These are phyloP conservation scores for Rafetus swinhoei DNA, from an alignment of 2,113 vertebrate species.

Conservation along the genomic window DNA sequence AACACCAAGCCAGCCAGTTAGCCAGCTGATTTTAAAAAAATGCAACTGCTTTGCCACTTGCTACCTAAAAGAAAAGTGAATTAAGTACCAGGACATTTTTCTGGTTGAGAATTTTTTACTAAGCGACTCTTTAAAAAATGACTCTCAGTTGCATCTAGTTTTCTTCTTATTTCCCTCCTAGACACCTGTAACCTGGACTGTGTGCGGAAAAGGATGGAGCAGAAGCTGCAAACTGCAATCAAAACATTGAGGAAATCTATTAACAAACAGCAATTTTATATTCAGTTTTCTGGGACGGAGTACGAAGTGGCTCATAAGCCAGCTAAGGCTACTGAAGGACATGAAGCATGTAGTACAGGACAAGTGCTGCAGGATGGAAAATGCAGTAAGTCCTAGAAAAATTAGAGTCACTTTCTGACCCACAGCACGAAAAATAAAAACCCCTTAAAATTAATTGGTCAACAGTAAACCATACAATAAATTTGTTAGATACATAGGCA, in stretches of 20 bases:
- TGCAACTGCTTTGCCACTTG: background rate
- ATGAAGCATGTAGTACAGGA: conserved; percentile 86
- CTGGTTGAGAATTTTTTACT: conserved; percentile 24
- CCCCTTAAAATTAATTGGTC: background rate
- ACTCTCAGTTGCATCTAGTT: conserved; percentile 66
- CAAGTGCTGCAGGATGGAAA: conserved; percentile 88
- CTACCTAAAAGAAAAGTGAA: background rate
- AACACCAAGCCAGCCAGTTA: background rate
- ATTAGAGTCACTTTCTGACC: background rate
- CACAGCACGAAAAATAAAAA: background rate
- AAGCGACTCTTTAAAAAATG: conserved; percentile 42
- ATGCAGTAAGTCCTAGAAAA: conserved; percentile 84
- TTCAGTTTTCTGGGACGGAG: conserved; percentile 93
- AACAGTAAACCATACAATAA: background rate
- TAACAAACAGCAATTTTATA: conserved; percentile 94
- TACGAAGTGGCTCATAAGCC: conserved; percentile 93
- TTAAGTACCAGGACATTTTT: background rate
- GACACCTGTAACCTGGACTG: conserved; percentile 91
- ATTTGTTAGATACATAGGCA: background rate
- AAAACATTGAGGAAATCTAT: conserved; percentile 93
- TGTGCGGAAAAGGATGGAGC: conserved; percentile 87
- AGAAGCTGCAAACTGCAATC: conserved; percentile 92
- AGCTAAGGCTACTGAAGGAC: conserved; percentile 79
- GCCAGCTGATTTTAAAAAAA: background rate
- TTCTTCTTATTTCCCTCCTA: conserved; percentile 68